These are phyloP conservation scores for Anabacerthia variegaticeps DNA, from an alignment of 2,797 vertebrate species.

Conservation along the genomic window DNA sequence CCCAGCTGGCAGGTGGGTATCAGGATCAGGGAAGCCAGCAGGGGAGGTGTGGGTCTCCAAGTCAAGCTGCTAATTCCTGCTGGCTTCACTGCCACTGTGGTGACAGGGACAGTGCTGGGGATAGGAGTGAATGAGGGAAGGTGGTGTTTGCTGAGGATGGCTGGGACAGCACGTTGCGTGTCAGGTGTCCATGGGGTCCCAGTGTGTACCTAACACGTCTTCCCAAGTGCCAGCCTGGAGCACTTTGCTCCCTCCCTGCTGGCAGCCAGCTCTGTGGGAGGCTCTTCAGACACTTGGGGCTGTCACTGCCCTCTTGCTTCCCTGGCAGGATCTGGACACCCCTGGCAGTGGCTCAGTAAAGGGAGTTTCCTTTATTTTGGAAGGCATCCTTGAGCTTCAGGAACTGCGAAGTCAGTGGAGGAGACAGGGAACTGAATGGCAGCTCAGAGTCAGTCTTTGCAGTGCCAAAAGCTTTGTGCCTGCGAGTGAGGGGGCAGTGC, in stretches of 20 bases:
- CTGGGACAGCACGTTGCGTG: not conserved
- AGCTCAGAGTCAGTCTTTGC: not conserved
- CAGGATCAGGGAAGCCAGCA: not conserved
- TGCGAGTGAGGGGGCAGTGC: not conserved
- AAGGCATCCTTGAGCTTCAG: not conserved
- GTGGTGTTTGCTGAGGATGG: not conserved
- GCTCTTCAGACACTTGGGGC: not conserved
- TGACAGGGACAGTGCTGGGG: not conserved
- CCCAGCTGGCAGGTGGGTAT: not conserved
- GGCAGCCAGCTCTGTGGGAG: not conserved
- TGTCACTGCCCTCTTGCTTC: not conserved
- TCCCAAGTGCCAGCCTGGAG: not conserved
- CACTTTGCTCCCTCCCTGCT: not conserved
- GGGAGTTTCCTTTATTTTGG: not conserved
- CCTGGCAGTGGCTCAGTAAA: not conserved
- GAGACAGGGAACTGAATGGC: not conserved
- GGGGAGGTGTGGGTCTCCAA: not conserved
- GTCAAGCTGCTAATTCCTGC: not conserved
- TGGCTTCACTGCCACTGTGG: not conserved
- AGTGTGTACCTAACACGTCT: not conserved
- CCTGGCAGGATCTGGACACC: not conserved
- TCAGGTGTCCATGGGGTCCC: not conserved
- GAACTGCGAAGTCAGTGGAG: not conserved
- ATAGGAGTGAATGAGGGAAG: not conserved
- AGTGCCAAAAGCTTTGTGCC: not conserved